phyloP scores from a whole-genome alignment of 1,140 invertebrate species.

The Acromyrmex heyeri region DNA sequence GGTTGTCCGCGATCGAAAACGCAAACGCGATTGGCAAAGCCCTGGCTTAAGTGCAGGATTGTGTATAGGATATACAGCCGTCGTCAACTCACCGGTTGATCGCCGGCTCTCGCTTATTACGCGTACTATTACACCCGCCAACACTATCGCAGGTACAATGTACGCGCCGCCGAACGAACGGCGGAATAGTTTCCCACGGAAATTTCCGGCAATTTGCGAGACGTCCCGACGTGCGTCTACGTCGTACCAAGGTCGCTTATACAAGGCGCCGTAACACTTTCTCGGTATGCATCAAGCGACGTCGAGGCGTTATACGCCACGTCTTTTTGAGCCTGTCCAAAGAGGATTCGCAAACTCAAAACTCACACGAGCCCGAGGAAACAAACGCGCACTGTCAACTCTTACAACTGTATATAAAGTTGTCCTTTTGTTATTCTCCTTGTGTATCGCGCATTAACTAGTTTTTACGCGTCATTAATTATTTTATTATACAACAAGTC shows the following conservation, averaged over 20 bases:
- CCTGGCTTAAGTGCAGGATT: conserved; percentile 67
- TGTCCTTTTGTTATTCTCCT: no score
- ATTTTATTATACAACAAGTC: not conserved
- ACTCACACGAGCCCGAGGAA: not conserved
- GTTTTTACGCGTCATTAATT: conserved; percentile 37
- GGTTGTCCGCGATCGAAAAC: conserved; percentile 24
- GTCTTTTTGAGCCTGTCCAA: conserved; percentile 20
- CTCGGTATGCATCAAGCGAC: conserved; percentile 56
- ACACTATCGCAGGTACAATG: conserved; percentile 60
- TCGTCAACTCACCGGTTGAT: conserved; percentile 50
- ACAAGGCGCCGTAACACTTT: conserved; percentile 69
- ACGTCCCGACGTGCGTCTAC: conserved; percentile 79
- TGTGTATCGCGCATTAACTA: not conserved
- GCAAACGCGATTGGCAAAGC: conserved; percentile 57
- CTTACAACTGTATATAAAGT: not conserved
- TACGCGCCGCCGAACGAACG: conserved; percentile 55
- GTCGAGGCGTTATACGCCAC: conserved; percentile 22
- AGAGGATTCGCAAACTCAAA: conserved; percentile 20
- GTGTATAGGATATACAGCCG: conserved; percentile 60
- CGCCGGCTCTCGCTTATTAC: conserved; percentile 63
- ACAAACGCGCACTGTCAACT: conserved; percentile 19
- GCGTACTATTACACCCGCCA: conserved; percentile 61
- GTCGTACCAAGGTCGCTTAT: conserved; percentile 78
- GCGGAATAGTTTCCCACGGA: conserved; percentile 82
- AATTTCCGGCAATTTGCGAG: conserved; percentile 84